Evolutionary conservation across 2,797 vertebrate genomes (phyloP).

Genomic region (Echiichthys vipera): DNA sequence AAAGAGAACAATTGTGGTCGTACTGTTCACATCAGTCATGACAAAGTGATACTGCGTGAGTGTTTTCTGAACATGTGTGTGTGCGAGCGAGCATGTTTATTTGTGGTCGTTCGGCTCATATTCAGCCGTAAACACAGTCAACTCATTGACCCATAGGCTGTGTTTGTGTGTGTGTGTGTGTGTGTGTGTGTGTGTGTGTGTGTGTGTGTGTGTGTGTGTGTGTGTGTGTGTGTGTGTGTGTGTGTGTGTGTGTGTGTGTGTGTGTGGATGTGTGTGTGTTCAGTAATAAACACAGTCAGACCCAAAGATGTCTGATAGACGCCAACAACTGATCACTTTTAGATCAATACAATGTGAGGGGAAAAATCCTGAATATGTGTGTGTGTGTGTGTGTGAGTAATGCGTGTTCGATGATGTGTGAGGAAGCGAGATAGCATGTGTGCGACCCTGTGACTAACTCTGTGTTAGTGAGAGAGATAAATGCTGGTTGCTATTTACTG

Average conservation of each 20-base stretch:
- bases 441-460: conserved; percentile 29
- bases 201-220: conserved; percentile 29
- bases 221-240: conserved; percentile 28
- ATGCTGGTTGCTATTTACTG: conserved; percentile 59
- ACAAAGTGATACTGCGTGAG: conserved; percentile 61
- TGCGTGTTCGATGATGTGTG: conserved; percentile 43
- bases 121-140: conserved; percentile 71
- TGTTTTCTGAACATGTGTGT: background rate
- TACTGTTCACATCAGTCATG: conserved; percentile 73
- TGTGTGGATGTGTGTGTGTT: conserved; percentile 32
- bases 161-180: conserved; percentile 31
- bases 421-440: conserved; percentile 29
- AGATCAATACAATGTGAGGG: conserved; percentile 65
- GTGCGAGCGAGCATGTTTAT: conserved; percentile 57
- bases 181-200: conserved; percentile 32
- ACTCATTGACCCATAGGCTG: conserved; percentile 63
- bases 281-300: conserved; percentile 49
- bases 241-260: conserved; percentile 35
- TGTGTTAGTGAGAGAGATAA: conserved; percentile 37
- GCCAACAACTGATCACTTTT: conserved; percentile 67
- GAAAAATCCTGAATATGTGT: background rate
- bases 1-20: conserved; percentile 82
- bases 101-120: conserved; percentile 74
- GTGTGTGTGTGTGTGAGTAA: conserved; percentile 13
- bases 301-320: conserved; percentile 52